Conservation (phyloP, 2,797 vertebrate species). For the Poecilia wingei region DNA sequence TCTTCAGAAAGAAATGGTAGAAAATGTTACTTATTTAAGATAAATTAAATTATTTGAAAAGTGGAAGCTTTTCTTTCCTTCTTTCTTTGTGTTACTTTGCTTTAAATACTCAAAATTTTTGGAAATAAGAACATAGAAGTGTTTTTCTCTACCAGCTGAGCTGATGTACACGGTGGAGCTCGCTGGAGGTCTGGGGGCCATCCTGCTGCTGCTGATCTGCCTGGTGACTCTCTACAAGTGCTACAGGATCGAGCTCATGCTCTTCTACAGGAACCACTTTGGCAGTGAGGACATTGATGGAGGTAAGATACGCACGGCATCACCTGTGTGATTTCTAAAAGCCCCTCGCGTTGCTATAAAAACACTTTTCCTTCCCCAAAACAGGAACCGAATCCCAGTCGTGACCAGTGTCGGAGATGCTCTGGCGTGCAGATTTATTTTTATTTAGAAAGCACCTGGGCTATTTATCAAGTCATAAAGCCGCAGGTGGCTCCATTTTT, state of each 20-base stretch:
- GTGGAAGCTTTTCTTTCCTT: background rate
- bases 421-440: slow-evolving; percentile 33
- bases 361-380: slow-evolving; percentile 29
- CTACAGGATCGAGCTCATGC: slow-evolving; percentile 98
- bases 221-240: slow-evolving; percentile 97
- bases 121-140: background rate
- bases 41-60: too few relatives aligned
- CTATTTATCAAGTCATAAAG: slow-evolving; percentile 47
- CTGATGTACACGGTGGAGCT: slow-evolving; percentile 99
- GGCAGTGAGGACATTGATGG: slow-evolving; percentile 95
- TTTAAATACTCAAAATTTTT: background rate
- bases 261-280: slow-evolving; percentile 98
- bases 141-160: slow-evolving; percentile 76
- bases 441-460: slow-evolving; percentile 40
- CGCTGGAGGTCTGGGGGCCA: slow-evolving; percentile 95
- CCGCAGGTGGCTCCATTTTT: slow-evolving; percentile 40
- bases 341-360: slow-evolving; percentile 16
- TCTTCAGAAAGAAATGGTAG: background rate
- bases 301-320: slow-evolving; percentile 82
- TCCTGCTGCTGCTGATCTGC: slow-evolving; percentile 93
- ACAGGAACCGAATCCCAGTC: slow-evolving; percentile 30
- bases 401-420: slow-evolving; percentile 17
- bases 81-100: background rate
- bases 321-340: slow-evolving; percentile 21
- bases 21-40: background rate